Conservation (phyloP, 2,888 invertebrate species). For the Clusia tigrina region DNA sequence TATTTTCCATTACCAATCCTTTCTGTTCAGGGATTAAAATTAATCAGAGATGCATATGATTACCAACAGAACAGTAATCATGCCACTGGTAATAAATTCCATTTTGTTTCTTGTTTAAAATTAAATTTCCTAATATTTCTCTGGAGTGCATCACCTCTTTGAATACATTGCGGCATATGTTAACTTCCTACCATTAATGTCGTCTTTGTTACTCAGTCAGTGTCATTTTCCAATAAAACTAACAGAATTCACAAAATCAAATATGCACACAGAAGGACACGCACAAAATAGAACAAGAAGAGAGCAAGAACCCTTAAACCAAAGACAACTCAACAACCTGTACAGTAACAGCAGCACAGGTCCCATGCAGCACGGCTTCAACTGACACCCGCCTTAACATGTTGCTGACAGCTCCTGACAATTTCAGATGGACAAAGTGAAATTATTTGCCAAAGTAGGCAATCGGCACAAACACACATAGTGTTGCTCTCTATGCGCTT, state of each 20-base stretch:
- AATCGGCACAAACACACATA: conserved; percentile 12
- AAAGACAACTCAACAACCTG: background rate
- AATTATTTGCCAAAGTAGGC: conserved; percentile 25
- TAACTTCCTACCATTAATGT: background rate
- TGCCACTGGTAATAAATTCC: too few species aligned
- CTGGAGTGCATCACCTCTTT: too few species aligned
- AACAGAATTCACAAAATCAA: background rate
- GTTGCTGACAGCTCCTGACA: background rate
- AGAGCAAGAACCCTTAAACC: background rate
- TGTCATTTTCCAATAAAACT: conserved; percentile 9
- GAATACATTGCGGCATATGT: too few species aligned
- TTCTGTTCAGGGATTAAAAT: too few species aligned
- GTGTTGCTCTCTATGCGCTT: conserved; percentile 26
- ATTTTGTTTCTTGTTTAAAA: too few species aligned
- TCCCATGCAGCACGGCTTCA: too few species aligned
- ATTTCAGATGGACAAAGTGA: conserved; percentile 10
- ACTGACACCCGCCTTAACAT: background rate
- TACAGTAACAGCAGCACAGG: background rate
- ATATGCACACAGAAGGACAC: background rate
- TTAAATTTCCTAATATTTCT: too few species aligned
- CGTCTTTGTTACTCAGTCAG: background rate
- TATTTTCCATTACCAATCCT: too few species aligned
- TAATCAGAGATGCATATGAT: too few species aligned
- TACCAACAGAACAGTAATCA: too few species aligned
- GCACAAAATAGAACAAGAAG: background rate